These are phyloP conservation scores for Rousettus leschenaultii DNA, from an alignment of 2,113 vertebrate species.

Conservation along the genomic window DNA sequence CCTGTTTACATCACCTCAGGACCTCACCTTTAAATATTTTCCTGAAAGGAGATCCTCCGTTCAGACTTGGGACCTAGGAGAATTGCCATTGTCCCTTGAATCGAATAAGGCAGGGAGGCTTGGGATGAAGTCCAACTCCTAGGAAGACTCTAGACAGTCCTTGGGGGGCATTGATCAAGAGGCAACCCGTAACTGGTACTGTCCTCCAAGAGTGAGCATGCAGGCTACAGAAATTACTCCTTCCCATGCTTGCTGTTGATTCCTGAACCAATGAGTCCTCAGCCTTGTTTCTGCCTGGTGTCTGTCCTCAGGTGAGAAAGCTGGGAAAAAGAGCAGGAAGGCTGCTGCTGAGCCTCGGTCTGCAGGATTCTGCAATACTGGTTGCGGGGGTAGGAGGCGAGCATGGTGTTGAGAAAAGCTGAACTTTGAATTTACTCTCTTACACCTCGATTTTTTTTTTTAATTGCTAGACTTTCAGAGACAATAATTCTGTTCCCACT, in stretches of 20 bases:
- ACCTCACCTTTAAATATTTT: background rate
- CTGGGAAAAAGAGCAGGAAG: background rate
- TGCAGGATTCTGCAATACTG: background rate
- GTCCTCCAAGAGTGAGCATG: background rate
- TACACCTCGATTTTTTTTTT: background rate
- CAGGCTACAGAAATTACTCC: background rate
- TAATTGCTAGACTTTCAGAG: background rate
- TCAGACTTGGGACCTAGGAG: background rate
- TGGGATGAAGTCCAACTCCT: background rate
- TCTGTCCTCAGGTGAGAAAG: background rate
- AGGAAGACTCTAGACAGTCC: background rate
- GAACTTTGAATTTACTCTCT: background rate
- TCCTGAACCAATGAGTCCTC: background rate
- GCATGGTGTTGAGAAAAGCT: background rate
- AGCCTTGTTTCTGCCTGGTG: background rate
- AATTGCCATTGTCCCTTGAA: background rate
- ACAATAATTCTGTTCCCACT: background rate
- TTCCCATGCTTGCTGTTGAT: background rate
- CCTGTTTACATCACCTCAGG: background rate
- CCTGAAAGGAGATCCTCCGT: constrained; percentile 9
- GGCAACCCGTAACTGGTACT: background rate
- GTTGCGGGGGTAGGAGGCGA: accelerated
- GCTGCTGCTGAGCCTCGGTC: background rate
- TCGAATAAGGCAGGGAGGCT: background rate
- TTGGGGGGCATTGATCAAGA: background rate